Conservation (phyloP, 92 coral and sea anemone species). For the Blastomussa wellsi region DNA sequence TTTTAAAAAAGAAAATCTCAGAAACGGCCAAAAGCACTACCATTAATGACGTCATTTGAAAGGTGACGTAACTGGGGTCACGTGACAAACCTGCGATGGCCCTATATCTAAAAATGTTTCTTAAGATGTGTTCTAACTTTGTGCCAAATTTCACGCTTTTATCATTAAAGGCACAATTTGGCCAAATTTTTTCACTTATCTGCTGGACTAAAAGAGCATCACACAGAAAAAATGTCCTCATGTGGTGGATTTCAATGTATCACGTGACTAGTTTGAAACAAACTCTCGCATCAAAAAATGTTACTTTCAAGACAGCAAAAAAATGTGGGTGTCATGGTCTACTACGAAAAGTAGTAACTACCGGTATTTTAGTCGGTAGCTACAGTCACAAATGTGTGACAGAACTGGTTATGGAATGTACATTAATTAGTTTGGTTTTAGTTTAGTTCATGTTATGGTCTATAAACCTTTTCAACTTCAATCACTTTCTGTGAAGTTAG, state of each 20-base stretch:
- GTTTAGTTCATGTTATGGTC: background rate
- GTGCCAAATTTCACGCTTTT: too few species aligned
- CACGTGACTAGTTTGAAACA: conserved; percentile 13
- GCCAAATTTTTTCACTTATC: too few species aligned
- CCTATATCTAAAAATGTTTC: too few species aligned
- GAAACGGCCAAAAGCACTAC: too few species aligned
- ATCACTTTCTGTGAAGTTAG: conserved; percentile 32
- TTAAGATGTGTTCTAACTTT: too few species aligned
- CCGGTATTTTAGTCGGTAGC: background rate
- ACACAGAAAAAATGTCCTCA: conserved; percentile 10
- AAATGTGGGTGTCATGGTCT: too few species aligned
- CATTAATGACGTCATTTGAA: too few species aligned
- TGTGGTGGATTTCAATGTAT: conserved; percentile 15
- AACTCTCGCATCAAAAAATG: conserved; percentile 1
- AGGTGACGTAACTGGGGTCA: too few species aligned
- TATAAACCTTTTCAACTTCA: conserved; percentile 7
- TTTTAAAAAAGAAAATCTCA: too few species aligned
- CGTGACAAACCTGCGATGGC: too few species aligned
- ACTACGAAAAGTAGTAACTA: conserved; percentile 5
- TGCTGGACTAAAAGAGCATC: conserved; percentile 9
- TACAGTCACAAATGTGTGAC: conserved; percentile 17
- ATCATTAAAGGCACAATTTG: too few species aligned
- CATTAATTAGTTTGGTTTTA: conserved; percentile 6
- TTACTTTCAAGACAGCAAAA: conserved; percentile 9
- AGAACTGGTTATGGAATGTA: conserved; percentile 3